Base-by-base conservation (phyloP, 2,888 invertebrate species). In the Epinotia brunnichana region DNA sequence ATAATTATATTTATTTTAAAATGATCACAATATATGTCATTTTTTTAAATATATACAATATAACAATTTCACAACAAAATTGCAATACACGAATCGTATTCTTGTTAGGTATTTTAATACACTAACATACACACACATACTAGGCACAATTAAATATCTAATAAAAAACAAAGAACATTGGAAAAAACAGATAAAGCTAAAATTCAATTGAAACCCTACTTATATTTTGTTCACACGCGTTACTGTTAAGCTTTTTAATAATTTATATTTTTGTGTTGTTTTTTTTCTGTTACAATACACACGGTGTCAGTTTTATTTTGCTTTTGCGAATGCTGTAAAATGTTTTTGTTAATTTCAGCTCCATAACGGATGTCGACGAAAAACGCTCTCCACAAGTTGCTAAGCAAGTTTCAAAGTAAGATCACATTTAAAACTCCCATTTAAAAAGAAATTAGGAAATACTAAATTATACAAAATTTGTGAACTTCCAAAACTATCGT, bases 341-440 rank as follows among this genome's bases (percentile, higher is more conserved):
- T 73, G 73, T 73, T 73, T 73, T 73, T 72, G 56, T 69, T 70
- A 70, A 62, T 73, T 73, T 73, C 73, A 73, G 73, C 73, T 69
- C 73, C 44, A 57, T 73, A 53, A 48, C 69, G 73, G 73, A 73
- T 51, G 68, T 48, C 35, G 73, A 73, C 41, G 73, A 73, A 73
- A 73, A 73, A 68, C 68, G 69, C 57, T 57, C 72, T 17, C 56
- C 73, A 11, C 68, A 69, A 41, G 41, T 70, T 63, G 19, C 62
- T 73, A 73, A 73, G 73, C 73, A 73, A 69, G 62, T 72, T 72
- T 44, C 57, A 73, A 73, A 73, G 73, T 73, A 73, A 73, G 73
- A 48, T 61, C 66, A 35, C 39, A 56, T 21, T 62, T 56, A 67
- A 59, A 61, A 67, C 13, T 35, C 24, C 35, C 35, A 35, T 35